A percentile compares a stretch with the other conserved stretches of the same genome.
Evolutionary conservation across 2,113 vertebrate species (phyloP).

Genomic region (Gymnobelideus leadbeateri): DNA sequence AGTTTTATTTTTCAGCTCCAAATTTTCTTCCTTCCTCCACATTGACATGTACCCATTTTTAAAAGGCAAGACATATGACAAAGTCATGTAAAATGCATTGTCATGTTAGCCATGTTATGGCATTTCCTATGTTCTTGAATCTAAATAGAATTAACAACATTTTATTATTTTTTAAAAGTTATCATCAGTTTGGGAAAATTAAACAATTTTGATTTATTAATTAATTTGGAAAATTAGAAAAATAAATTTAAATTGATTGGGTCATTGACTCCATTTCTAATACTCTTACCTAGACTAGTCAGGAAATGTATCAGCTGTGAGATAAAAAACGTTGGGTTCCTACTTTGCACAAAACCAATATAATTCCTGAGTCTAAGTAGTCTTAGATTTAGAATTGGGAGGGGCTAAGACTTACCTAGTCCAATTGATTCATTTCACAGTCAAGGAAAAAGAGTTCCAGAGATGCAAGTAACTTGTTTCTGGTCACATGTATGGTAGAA

Average conservation of each 20-base stretch:
- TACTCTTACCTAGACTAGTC: background rate
- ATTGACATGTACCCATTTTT: too few species aligned
- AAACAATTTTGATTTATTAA: background rate
- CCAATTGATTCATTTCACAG: background rate
- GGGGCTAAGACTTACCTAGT: background rate
- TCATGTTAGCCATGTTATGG: too few species aligned
- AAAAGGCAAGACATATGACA: too few species aligned
- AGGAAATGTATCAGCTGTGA: background rate
- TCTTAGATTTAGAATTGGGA: background rate
- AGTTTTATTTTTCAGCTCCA: too few species aligned
- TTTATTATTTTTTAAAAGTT: background rate
- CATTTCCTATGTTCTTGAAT: too few species aligned
- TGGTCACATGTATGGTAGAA: background rate
- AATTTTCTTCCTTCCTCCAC: too few species aligned
- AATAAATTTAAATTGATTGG: background rate
- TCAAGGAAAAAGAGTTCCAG: background rate
- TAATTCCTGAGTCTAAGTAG: background rate
- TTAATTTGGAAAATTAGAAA: background rate
- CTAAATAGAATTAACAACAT: too few species aligned
- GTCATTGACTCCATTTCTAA: background rate
- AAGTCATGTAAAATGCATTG: too few species aligned
- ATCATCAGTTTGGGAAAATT: background rate
- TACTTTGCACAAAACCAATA: background rate
- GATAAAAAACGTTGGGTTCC: background rate
- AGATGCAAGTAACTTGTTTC: background rate